Conservation (phyloP, 2,797 vertebrate species). For the Tapera naevia region DNA sequence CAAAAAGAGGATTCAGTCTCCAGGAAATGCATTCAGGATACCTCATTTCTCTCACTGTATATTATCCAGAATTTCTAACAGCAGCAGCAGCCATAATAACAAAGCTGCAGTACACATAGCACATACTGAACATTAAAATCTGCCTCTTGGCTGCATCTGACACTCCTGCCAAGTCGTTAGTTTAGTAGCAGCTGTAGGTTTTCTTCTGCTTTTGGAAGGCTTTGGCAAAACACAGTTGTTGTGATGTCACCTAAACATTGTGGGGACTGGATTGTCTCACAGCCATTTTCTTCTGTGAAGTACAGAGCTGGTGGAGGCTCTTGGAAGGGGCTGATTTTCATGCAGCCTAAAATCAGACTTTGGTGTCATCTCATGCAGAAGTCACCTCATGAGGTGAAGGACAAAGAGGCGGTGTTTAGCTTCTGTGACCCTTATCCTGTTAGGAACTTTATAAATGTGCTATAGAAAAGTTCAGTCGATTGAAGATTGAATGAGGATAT, state of each 20-base stretch:
- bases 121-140: not conserved
- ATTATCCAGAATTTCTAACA: not conserved
- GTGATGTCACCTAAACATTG: not conserved
- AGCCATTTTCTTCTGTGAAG: not conserved
- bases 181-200: not conserved
- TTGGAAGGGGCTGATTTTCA: not conserved
- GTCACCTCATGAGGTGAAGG: not conserved
- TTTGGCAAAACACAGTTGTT: not conserved
- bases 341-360: not conserved
- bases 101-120: accelerated
- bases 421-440: not conserved
- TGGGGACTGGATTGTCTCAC: not conserved
- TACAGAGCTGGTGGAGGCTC: not conserved
- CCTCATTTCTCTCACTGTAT: not conserved
- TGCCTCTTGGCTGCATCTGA: not conserved
- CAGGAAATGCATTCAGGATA: not conserved
- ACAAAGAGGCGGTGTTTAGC: not conserved
- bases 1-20: not conserved
- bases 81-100: not conserved
- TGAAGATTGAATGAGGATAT: not conserved
- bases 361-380: not conserved
- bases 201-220: not conserved
- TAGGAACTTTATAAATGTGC: not conserved
- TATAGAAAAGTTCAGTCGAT: not conserved
- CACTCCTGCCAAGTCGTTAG: not conserved